Percentiles rank a stretch among this genome's conserved stretches.
Evolutionary conservation across 2,113 vertebrate genomes (phyloP).

Genomic region (Cacatua alba): DNA sequence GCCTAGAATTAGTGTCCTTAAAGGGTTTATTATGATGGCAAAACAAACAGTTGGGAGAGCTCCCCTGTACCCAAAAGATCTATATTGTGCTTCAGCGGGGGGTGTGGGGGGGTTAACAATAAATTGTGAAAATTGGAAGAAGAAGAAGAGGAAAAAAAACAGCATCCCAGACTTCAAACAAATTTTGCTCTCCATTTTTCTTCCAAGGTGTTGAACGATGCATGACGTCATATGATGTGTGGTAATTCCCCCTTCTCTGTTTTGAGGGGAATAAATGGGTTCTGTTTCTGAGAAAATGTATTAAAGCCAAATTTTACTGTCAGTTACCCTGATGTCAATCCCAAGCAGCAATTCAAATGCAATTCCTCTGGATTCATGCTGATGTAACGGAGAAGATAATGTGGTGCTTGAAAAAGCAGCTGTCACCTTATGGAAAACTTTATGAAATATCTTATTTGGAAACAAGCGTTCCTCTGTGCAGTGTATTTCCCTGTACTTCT

Average conservation of each 20-base stretch:
- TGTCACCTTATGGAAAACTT: constrained; percentile 67
- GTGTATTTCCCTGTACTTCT: not conserved
- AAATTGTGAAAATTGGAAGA: constrained; percentile 13
- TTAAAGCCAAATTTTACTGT: constrained; percentile 28
- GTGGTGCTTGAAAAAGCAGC: constrained; percentile 55
- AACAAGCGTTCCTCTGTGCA: constrained; percentile 45
- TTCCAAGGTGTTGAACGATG: not conserved
- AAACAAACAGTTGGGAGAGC: constrained; percentile 9
- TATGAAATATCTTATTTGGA: constrained; percentile 62
- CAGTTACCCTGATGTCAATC: not conserved
- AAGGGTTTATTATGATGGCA: constrained; percentile 38
- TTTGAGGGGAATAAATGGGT: not conserved
- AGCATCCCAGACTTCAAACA: not conserved
- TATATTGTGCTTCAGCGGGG: not conserved
- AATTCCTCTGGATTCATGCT: not conserved
- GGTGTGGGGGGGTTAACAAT: not conserved
- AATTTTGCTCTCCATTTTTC: not conserved
- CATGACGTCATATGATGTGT: not conserved
- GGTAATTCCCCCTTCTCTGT: not conserved
- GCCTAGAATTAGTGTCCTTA: constrained; percentile 26
- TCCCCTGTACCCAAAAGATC: constrained; percentile 25
- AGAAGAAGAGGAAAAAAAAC: not conserved
- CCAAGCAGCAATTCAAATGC: not conserved
- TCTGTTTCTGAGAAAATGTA: constrained; percentile 31
- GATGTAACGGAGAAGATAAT: not conserved